Evolutionary conservation across 2,797 vertebrate species (phyloP).

Genomic region (Diplodus sargus): DNA sequence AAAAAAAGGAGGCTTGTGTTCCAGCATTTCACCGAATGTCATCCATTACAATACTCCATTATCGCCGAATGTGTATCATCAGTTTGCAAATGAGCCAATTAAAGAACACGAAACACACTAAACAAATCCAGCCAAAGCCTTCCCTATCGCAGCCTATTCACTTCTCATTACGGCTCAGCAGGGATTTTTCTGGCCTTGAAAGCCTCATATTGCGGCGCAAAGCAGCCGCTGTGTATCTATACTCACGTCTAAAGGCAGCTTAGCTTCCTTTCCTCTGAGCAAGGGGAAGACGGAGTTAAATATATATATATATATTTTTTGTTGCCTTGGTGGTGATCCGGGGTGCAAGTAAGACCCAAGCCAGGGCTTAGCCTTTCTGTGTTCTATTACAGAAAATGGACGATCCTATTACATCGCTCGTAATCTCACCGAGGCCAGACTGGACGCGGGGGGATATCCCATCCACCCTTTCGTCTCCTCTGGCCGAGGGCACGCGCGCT

Average conservation of each 20-base stretch:
- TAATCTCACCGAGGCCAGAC: conserved; percentile 75
- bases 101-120: conserved; percentile 58
- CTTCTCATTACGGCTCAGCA: conserved; percentile 65
- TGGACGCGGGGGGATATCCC: conserved; percentile 51
- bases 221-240: conserved; percentile 40
- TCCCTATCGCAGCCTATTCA: conserved; percentile 49
- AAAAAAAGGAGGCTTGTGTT: conserved; percentile 37
- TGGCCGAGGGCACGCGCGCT: conserved; percentile 30
- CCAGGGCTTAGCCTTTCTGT: conserved; percentile 73
- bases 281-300: conserved; percentile 33
- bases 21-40: conserved; percentile 20
- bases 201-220: conserved; percentile 42
- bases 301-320: conserved; percentile 12
- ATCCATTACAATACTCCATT: conserved; percentile 48
- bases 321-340: conserved; percentile 62
- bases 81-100: conserved; percentile 75
- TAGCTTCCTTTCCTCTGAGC: conserved; percentile 53
- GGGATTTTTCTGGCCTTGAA: conserved; percentile 56
- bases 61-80: conserved; percentile 52
- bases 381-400: conserved; percentile 79
- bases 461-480: conserved; percentile 46
- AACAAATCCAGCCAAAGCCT: conserved; percentile 58
- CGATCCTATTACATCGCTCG: conserved; percentile 74
- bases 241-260: conserved; percentile 54
- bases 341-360: conserved; percentile 53